Evolutionary conservation across 2,113 vertebrate species (phyloP), one percentile per base, ranked within the genome.

Genomic region (Barbus barbus): DNA sequence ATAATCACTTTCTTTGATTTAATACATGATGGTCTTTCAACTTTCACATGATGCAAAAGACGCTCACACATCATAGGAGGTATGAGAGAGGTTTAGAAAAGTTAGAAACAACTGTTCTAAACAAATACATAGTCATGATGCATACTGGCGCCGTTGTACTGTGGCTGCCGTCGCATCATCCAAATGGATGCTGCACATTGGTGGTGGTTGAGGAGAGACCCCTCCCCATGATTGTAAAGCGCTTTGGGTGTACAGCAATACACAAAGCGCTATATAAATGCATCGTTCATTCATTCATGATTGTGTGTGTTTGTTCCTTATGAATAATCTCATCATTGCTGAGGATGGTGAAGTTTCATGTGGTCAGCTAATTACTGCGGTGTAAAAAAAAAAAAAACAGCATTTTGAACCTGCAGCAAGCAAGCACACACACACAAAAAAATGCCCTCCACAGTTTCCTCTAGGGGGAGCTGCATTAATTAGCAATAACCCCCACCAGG

Each of bases 391-490:
- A n/a, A 69, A 38, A 38, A 22, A 12, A 69, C 24, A 65, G 18
- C 36, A 63, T 65, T 65, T 5, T 44, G 13, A 41, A 78, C 56
- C 53, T 22, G 14, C 41, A 61, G 22, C 9, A 76, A 36, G 51
- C n/a, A 84, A 48, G 74, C 65, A 79, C 72, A 58, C 69, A 84
- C 85, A 48, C 31, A 58, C 84, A 83, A 51, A 56, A 31, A 31
- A 36, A n/a, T 24, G 60, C 58, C 69, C 46, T 75, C 77, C 16
- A 80, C 4, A 3, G 36, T 65, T 63, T 28, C 67, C 85, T 83
- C 79, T 80, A 77, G 78, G 82, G 56, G 88, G 89, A 89, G 84
- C 89, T 89, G 86, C 82, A 90, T 87, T 88, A 92, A 89, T 88
- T 80, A 73, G 26, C 56, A 79, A 51, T 80, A 74, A 80, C n/a